A percentile compares a stretch with the other conserved stretches of the same genome.
phyloP scores from a whole-genome alignment of 2,113 vertebrate species.

The Cebidichthys violaceus region DNA sequence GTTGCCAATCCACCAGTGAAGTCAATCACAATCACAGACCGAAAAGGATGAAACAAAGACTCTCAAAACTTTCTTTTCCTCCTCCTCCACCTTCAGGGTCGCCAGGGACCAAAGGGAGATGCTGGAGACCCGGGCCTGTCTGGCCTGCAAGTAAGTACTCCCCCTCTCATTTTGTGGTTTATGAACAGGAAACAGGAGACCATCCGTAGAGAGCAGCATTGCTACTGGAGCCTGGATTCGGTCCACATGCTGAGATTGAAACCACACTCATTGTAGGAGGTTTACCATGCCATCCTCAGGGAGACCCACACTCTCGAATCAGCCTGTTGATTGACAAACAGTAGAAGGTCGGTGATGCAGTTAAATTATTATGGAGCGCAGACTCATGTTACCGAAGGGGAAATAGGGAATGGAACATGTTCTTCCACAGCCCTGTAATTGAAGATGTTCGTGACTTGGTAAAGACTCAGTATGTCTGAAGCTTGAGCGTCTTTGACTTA shows the following conservation, averaged over 20 bases:
- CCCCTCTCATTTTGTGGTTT: slow-evolving; percentile 71
- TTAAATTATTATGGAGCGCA: slow-evolving; percentile 64
- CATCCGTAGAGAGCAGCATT: slow-evolving; percentile 52
- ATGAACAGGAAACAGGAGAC: slow-evolving; percentile 72
- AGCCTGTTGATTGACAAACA: slow-evolving; percentile 72
- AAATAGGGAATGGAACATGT: slow-evolving; percentile 66
- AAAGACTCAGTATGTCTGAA: slow-evolving; percentile 20
- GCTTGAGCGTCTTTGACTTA: slow-evolving; percentile 25
- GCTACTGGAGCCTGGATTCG: slow-evolving; percentile 71
- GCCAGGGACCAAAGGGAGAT: slow-evolving; percentile 95
- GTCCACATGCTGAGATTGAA: slow-evolving; percentile 69
- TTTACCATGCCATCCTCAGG: slow-evolving; percentile 68
- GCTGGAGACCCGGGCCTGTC: slow-evolving; percentile 90
- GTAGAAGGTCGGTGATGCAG: slow-evolving; percentile 56
- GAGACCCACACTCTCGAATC: slow-evolving; percentile 53
- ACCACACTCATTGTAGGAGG: slow-evolving; percentile 74
- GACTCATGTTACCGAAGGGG: slow-evolving; percentile 58
- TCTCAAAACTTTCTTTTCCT: neutral
- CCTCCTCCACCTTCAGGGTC: slow-evolving; percentile 85
- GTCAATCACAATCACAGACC: slow-evolving; percentile 57
- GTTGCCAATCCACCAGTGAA: slow-evolving; percentile 28
- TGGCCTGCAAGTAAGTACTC: slow-evolving; percentile 85
- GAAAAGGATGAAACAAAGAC: slow-evolving; percentile 35
- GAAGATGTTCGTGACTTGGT: slow-evolving; percentile 32
- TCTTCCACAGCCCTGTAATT: slow-evolving; percentile 47